These are phyloP conservation scores for Lasioglossum oenotherae DNA, from an alignment of 2,888 invertebrate species.

Conservation along the genomic window DNA sequence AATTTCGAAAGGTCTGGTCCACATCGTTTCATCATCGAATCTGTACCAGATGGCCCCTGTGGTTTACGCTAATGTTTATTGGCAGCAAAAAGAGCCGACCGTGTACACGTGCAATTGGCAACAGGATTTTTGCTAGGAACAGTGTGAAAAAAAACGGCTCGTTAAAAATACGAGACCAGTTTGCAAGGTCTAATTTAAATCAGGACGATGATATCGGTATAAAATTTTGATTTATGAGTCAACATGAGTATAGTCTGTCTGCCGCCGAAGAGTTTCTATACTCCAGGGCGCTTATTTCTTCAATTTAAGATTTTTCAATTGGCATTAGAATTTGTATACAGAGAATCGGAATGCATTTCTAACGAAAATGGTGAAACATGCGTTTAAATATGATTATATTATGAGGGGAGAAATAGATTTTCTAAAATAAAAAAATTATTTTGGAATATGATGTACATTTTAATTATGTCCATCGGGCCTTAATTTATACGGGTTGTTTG, in stretches of 20 bases:
- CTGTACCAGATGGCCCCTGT: background rate
- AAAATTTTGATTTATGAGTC: background rate
- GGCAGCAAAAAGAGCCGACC: background rate
- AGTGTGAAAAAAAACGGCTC: background rate
- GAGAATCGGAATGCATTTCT: too few species aligned
- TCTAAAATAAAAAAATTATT: too few species aligned
- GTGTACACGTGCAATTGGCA: background rate
- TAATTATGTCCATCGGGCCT: too few species aligned
- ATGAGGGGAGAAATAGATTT: too few species aligned
- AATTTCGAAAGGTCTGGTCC: slow-evolving; percentile 37
- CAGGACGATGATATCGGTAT: background rate
- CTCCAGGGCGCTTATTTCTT: background rate
- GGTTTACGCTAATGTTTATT: background rate
- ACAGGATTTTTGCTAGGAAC: background rate
- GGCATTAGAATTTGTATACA: too few species aligned
- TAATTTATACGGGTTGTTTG: too few species aligned
- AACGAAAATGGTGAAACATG: too few species aligned
- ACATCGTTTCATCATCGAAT: background rate
- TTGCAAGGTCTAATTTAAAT: background rate
- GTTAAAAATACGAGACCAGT: background rate
- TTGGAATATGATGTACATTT: too few species aligned
- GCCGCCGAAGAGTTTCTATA: background rate
- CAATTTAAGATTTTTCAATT: background rate
- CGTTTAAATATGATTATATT: too few species aligned
- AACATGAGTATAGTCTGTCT: background rate